Evolutionary conservation across 2,888 invertebrate species (phyloP), one percentile per base, ranked within the genome.

Genomic region (Sphaerophoria rueppellii): DNA sequence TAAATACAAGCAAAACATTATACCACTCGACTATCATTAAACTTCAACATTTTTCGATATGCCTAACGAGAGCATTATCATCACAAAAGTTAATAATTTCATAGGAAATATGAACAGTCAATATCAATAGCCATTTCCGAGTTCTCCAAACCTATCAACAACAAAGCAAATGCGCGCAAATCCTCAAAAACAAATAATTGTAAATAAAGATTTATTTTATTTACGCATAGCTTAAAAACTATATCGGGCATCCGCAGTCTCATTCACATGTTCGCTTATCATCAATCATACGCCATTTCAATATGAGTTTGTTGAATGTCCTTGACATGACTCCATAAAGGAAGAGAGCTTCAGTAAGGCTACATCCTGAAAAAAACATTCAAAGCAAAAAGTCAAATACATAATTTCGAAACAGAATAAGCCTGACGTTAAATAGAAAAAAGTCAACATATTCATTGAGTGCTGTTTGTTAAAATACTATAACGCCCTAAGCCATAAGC

Each of bases 121-220:
- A 24, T n/a, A n/a, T n/a, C n/a, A n/a, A n/a, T n/a, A n/a, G n/a
- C n/a, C n/a, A n/a, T 24, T 24, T 24, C 24, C 24, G 24, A 24
- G 24, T 9, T 11, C 16, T 61, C n/a, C 32, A 61, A 63, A 48
- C 7, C 34, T 34, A 48, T 14, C 34, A 16, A 12, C 4, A 5
- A 32, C 12, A 24, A 0, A n/a, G 7, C 14, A 0, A 4, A 34
- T 35, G 5, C 6, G 14, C 9, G 1, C 43, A 57, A 16, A 46
- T n/a, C 43, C 16, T 43, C 43, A 60, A 60, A 43, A 61, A 14
- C n/a, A 24, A 24, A n/a, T 32, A 61, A 32, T 61, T 43, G 43
- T 60, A 60, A 61, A 61, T 61, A 43, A 63, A 5, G 63, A 63
- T 63, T 63, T 63, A 63, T 63, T 50, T 48, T 35, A 50, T 48